Evolutionary conservation across 2,797 vertebrate species (phyloP), one percentile per base, ranked within the genome.

Genomic region (Argyrosomus regius): DNA sequence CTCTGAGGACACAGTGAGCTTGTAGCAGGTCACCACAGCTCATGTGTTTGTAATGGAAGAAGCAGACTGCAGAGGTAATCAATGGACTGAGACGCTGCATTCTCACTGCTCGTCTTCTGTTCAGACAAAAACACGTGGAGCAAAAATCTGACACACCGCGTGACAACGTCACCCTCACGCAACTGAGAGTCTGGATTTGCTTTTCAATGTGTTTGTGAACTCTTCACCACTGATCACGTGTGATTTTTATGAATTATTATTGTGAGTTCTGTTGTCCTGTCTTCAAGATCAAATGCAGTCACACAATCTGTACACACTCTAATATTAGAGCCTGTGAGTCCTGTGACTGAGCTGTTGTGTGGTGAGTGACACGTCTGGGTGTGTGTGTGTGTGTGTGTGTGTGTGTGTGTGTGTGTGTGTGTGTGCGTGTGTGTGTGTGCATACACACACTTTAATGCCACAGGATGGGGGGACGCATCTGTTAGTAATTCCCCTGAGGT

Each of bases 251-350:
- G 31, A 1, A 50, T 45, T 24, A 50, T 45, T n/a, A 18, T 41
- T 18, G 12, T 61, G 20, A 16, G 61, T 59, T 75, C 12, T 69
- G 50, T 56, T 52, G 61, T 77, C 12, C 52, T n/a, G 53, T 56
- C 12, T 49, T 13, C 12, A 2, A 58, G 46, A 72, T 64, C 43
- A 49, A 79, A 56, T 59, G 16, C 35, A 35, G 31, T 35, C 31
- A 35, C 7, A 35, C 35, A 35, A 35, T 35, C 35, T 35, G 35
- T 35, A 9, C 2, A 78, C 7, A 28, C 28, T 72, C 84, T 92
- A 88, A 91, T 89, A 89, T 90, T 91, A 93, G 87, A 81, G 74
- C 46, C 64, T 53, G 65, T 35, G 52, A 53, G 86, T 90, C 81
- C 77, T 90, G 79, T 90, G 86, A 85, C 89, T 76, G 81, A 82